phyloP scores from a whole-genome alignment of 2,113 vertebrate species.

The Plestiodon gilberti region DNA sequence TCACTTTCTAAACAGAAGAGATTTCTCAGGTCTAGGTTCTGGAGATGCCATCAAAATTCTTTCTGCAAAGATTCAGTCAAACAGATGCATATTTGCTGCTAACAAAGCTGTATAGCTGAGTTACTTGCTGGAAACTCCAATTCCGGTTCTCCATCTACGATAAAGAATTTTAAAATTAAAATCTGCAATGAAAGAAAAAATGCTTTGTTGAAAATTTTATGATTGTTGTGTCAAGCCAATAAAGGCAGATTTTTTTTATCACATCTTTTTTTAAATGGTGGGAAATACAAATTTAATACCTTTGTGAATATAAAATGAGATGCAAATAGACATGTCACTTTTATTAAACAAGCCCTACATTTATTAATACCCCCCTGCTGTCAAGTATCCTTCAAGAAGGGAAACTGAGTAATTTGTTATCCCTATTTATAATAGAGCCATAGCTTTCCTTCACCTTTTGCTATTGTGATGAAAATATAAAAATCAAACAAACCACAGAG shows the following conservation, averaged over 20 bases:
- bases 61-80: slow-evolving; percentile 15
- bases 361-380: slow-evolving; percentile 49
- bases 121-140: slow-evolving; percentile 10
- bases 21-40: background rate
- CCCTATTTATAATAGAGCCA: background rate
- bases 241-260: slow-evolving; percentile 4
- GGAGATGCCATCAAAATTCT: slow-evolving; percentile 23
- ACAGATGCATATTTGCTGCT: slow-evolving; percentile 9
- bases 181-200: slow-evolving; percentile 18
- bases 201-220: slow-evolving; percentile 35
- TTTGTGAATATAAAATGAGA: slow-evolving; percentile 50
- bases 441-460: background rate
- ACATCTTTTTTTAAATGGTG: slow-evolving; percentile 38
- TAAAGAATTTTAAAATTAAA: slow-evolving; percentile 42
- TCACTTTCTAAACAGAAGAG: background rate
- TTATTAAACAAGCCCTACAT: slow-evolving; percentile 44
- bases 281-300: slow-evolving; percentile 41
- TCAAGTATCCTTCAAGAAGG: slow-evolving; percentile 32
- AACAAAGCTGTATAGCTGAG: background rate
- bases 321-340: slow-evolving; percentile 44
- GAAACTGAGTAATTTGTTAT: slow-evolving; percentile 36
- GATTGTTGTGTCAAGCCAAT: slow-evolving; percentile 33
- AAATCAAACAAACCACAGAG: background rate
- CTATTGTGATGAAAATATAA: background rate
- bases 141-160: background rate